phyloP scores from a whole-genome alignment of 1,140 invertebrate species.

The Drosophila jambulina region DNA sequence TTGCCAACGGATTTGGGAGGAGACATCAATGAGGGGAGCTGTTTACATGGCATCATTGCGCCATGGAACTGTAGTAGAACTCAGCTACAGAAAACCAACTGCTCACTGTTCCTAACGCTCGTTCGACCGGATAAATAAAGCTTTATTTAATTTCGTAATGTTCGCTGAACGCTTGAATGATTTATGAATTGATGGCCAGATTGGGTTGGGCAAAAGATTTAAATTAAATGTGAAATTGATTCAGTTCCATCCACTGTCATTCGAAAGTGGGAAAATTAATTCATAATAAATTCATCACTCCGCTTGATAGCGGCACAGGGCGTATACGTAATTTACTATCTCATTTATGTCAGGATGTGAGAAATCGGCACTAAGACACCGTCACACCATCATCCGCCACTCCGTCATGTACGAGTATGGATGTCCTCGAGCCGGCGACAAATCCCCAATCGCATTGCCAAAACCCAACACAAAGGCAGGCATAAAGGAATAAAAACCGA shows the following conservation, averaged over 20 bases:
- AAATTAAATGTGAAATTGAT: constrained; percentile 51
- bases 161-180: constrained; percentile 28
- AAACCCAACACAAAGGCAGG: constrained; percentile 52
- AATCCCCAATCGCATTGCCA: constrained; percentile 65
- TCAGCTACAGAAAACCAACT: too few species aligned
- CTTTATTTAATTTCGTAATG: constrained; percentile 28
- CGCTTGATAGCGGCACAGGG: constrained; percentile 10
- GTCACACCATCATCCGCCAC: constrained; percentile 6
- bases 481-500: constrained; percentile 66
- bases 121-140: constrained; percentile 34
- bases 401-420: background rate
- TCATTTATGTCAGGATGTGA: constrained; percentile 31
- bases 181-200: constrained; percentile 47
- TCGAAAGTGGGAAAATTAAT: constrained; percentile 30
- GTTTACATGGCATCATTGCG: constrained; percentile 5
- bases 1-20: constrained; percentile 12
- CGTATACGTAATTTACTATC: constrained; percentile 44
- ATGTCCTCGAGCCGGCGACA: constrained; percentile 18
- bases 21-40: constrained; percentile 13
- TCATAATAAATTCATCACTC: constrained; percentile 47
- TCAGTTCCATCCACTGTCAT: constrained; percentile 34
- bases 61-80: background rate
- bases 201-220: constrained; percentile 32
- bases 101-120: constrained; percentile 20
- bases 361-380: constrained; percentile 23